Conservation (phyloP, 2,113 vertebrate genomes). For the Fukomys damarensis region DNA sequence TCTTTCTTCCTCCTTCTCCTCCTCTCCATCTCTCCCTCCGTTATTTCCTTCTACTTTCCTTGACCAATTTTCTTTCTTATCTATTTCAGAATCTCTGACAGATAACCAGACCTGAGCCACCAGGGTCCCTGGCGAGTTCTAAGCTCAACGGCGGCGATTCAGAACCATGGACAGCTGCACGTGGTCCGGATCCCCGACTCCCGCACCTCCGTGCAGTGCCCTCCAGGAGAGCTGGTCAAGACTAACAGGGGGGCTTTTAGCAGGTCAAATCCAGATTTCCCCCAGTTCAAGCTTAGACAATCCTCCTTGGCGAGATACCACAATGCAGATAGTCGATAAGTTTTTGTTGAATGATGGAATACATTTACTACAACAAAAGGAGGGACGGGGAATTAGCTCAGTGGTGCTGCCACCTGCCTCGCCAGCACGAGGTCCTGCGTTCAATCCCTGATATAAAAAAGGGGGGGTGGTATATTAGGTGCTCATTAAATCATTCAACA, state of each 20-base stretch:
- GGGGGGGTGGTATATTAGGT: neutral
- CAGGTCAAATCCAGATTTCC: neutral
- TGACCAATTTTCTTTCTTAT: neutral
- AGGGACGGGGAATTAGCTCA: too few relatives aligned
- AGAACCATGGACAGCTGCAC: conserved; percentile 66
- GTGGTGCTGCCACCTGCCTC: too few relatives aligned
- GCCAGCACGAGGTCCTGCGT: too few relatives aligned
- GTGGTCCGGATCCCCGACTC: fast-evolving
- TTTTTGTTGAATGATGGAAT: neutral
- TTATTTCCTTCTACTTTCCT: neutral
- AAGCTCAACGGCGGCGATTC: neutral
- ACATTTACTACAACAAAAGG: neutral
- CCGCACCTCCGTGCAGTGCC: neutral
- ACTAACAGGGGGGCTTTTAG: neutral
- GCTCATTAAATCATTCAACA: neutral
- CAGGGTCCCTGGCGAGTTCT: neutral
- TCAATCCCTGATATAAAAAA: too few relatives aligned
- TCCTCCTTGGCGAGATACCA: neutral
- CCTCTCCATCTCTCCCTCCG: fast-evolving
- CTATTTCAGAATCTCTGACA: conserved; percentile 9
- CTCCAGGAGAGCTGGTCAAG: neutral
- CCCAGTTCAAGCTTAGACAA: neutral
- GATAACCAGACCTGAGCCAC: neutral
- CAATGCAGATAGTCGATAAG: neutral
- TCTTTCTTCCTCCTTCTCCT: neutral